Evolutionary conservation across 2,113 vertebrate genomes (phyloP).

Genomic region (Turnix velox): DNA sequence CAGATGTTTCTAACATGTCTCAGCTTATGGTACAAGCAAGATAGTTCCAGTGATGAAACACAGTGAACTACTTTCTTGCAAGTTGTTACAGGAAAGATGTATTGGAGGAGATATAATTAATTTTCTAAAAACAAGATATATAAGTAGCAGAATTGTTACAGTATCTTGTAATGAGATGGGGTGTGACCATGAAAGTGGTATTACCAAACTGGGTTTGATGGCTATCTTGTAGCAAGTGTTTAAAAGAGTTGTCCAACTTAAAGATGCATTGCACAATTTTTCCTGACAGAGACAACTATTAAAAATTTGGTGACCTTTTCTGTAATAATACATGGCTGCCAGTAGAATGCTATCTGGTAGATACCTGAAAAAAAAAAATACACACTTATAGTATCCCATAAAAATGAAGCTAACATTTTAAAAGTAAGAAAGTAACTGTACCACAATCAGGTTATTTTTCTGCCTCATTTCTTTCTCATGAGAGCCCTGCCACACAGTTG

Average conservation of each 20-base stretch:
- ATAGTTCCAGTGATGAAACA: background rate
- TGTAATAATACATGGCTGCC: background rate
- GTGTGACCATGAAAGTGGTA: background rate
- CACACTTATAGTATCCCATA: background rate
- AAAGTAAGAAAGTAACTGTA: background rate
- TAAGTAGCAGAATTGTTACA: background rate
- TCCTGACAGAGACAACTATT: background rate
- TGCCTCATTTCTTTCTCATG: background rate
- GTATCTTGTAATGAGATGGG: background rate
- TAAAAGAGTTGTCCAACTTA: background rate
- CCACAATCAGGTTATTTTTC: background rate
- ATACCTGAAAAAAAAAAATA: background rate
- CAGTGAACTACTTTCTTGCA: background rate
- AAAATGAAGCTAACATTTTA: background rate
- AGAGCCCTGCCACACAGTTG: background rate
- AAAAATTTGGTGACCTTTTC: background rate
- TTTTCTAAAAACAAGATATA: background rate
- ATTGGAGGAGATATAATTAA: accelerated
- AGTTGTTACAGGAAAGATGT: background rate
- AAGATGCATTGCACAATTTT: background rate
- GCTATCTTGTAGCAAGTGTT: background rate
- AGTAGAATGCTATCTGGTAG: background rate
- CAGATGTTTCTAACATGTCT: background rate
- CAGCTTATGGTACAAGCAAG: background rate
- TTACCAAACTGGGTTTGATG: background rate